Evolutionary conservation across 2,888 invertebrate genomes (phyloP), one percentile per base, ranked within the genome.

Genomic region (Andrena trimmerana): DNA sequence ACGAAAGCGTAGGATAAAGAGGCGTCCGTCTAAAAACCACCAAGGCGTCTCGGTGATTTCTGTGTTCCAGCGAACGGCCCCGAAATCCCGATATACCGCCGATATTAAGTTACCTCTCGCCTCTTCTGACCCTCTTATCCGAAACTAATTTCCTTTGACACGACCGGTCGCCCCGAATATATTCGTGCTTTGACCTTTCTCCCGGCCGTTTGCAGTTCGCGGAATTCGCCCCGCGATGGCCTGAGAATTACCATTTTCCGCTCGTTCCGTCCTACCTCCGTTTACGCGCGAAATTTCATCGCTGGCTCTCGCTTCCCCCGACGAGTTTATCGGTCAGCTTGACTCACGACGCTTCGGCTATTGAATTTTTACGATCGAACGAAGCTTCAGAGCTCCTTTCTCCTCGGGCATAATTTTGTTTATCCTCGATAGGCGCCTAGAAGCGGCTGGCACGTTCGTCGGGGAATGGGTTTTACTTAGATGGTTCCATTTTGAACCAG

Each of bases 111-210:
- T 78, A 16, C 24, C 8, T 54, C 72, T 52, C 50, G 13, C 52
- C 81, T 81, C 75, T 78, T 85, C 84, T 72, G 81, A 87, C 78
- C 69, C 81, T 67, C 71, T 85, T 87, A 83, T 78, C 62, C 70
- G 57, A 84, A 88, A 87, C 81, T 88, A 88, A 88, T 81, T 88
- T 67, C 82, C 72, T 87, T 81, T 77, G 81, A 79, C 78, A 66
- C 76, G 63, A 68, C 8, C 65, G 63, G 50, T 59, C 78, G 33
- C 42, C 68, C 60, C 75, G 85, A 88, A 87, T 79, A 74, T 69
- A 76, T 87, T 83, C 78, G 60, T 59, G 69, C 75, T 85, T 83
- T 78, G 83, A 83, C 78, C 83, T 69, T 57, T 75, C 29, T 62
- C 68, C 48, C 63, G 54, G 72, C 27, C 63, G 31, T 50, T 59